Base-by-base conservation (phyloP, 1,140 invertebrate genomes). In the Pogonomyrmex barbatus region DNA sequence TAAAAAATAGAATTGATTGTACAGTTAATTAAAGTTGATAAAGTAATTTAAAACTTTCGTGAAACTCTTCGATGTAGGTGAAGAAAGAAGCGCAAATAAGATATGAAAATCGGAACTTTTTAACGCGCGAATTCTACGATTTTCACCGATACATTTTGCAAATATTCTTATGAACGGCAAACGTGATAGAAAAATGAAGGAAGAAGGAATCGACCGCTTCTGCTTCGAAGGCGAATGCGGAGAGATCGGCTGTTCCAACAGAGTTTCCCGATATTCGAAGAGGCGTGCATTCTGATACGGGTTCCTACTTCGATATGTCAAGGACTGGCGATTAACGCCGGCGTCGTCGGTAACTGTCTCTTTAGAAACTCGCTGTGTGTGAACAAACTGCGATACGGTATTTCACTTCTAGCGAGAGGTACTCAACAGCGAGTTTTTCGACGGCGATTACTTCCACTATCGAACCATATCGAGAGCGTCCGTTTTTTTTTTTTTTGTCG, bases 201-300 rank as follows among this genome's bases (percentile, higher is more conserved):
- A 60, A 9, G 58, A 56, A 42, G 54, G 52, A 77, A 33, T 36
- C 17, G 33, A 42, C 45, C 70, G 54, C 39, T 75, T 63, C 24
- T n/a, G 12, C 30, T 14, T 56, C 56, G 79, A 24, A 24, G 24
- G 12, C 36, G 67, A 82, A 36, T 30, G 47, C n/a, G 81, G 8
- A 30, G 70, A 77, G 73, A 47, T 77, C 45, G 47, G 4, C 45
- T 6, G 30, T 6, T 36, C 52, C 54, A 52, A 24, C 39, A 17
- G 52, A 75, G 67, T 73, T 85, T 77, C 45, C 47, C 56, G 71
- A 77, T 77, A 63, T 78, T 77, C 50, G 83, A 78, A 33, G 36
- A 78, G 83, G 62, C 83, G 75, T 79, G 52, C 83, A 85, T 79
- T 78, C 83, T 85, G 75, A 85, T 79, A 85, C 60, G 62, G 42